Evolutionary conservation across 2,113 vertebrate genomes (phyloP).

Genomic region (Leiothrix lutea): DNA sequence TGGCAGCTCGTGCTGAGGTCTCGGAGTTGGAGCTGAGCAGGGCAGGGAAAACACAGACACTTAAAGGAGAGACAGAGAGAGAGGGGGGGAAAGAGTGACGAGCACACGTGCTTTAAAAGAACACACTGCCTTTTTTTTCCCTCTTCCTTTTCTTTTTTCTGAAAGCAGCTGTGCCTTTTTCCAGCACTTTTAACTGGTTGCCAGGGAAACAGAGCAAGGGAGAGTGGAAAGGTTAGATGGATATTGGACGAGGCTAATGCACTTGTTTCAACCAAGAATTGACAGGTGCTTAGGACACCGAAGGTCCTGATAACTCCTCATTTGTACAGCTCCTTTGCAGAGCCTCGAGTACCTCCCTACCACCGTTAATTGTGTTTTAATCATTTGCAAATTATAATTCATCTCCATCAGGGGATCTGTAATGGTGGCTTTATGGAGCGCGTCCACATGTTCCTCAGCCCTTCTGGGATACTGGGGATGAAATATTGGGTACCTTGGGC

Average conservation of each 20-base stretch:
- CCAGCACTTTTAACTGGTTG: conserved; percentile 78
- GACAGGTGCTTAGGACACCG: conserved; percentile 64
- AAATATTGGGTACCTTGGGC: neutral
- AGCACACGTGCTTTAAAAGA: conserved; percentile 31
- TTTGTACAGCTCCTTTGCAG: conserved; percentile 45
- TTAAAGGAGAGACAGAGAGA: neutral
- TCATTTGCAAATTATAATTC: conserved; percentile 62
- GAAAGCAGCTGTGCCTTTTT: conserved; percentile 72
- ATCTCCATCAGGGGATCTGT: conserved; percentile 54
- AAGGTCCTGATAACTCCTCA: conserved; percentile 60
- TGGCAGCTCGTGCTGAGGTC: neutral
- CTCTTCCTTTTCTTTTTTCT: conserved; percentile 29
- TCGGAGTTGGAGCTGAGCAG: neutral
- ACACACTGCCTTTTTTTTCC: conserved; percentile 20
- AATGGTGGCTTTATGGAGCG: conserved; percentile 59
- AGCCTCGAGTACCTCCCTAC: conserved; percentile 41
- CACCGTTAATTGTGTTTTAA: conserved; percentile 69
- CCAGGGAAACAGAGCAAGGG: conserved; percentile 77
- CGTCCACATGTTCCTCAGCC: neutral
- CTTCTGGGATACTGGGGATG: neutral
- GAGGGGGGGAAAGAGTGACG: neutral
- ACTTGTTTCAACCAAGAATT: conserved; percentile 74
- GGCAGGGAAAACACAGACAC: neutral
- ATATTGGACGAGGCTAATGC: conserved; percentile 73
- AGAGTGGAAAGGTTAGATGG: conserved; percentile 77